Conservation (phyloP, 2,797 vertebrate genomes). For the Chloroceryle amazona region DNA sequence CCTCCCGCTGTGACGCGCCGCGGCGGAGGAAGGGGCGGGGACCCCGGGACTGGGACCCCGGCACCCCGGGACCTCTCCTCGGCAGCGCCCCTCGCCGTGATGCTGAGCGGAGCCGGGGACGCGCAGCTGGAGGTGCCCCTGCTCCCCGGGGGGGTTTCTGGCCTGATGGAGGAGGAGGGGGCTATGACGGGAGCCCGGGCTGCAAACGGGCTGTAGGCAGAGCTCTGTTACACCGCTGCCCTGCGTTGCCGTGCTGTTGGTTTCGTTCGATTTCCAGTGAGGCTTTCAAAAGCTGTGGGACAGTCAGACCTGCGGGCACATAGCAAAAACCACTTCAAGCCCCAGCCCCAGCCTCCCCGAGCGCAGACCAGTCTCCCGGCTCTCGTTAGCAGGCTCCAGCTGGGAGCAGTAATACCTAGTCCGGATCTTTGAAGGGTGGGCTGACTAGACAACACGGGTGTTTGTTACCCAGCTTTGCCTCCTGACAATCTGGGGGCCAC, state of each 20-base stretch:
- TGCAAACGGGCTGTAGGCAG: not conserved
- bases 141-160: not conserved
- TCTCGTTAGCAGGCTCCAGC: too few species aligned
- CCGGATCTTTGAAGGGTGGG: accelerated
- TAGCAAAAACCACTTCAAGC: accelerated
- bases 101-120: not conserved
- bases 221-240: not conserved
- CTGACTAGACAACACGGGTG: not conserved
- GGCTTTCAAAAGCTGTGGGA: not conserved
- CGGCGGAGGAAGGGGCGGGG: not conserved
- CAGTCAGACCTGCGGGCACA: accelerated
- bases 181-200: too few species aligned
- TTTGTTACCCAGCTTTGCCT: not conserved
- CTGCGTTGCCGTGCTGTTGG: accelerated
- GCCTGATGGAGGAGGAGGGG: not conserved
- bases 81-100: too few species aligned
- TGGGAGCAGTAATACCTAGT: accelerated
- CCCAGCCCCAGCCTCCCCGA: not conserved
- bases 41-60: too few species aligned
- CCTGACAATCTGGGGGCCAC: not conserved
- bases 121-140: not conserved
- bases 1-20: not conserved
- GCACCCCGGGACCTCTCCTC: too few species aligned
- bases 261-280: accelerated
- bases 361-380: too few species aligned